Evolutionary conservation across 2,888 invertebrate species (phyloP), one percentile per base, ranked within the genome.

Genomic region (Lasioglossum leucozonium): DNA sequence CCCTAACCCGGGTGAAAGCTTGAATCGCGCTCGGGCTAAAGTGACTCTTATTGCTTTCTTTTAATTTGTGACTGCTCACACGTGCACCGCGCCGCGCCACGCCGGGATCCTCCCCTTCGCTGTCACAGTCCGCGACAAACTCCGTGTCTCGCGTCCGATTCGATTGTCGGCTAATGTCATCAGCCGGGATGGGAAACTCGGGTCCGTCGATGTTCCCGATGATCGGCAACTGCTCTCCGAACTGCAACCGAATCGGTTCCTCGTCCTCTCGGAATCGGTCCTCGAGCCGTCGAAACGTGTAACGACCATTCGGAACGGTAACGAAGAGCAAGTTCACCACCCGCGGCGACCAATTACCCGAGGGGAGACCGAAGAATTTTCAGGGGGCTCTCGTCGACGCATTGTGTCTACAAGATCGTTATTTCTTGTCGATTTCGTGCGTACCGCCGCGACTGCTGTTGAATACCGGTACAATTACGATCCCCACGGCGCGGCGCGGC

Each of bases 11-110:
- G 47, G 44, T 62, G 65, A 26, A 58, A 73, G 82, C 72, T 82
- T 77, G 73, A 65, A 79, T 79, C 79, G 72, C 22, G 34, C 78
- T 72, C 84, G 62, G 55, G 65, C 73, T 67, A 74, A 79, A 86
- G 82, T 84, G 89, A 89, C 90, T 90, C 89, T 90, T 90, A 89
- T 89, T 89, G 90, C 82, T 90, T 90, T 88, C 89, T 90, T 88
- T 83, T 90, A 90, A 90, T 89, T 90, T 88, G 89, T 77, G 89
- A 89, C 89, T 90, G 89, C 84, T 88, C 90, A 90, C 84, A 87
- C 87, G 89, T 84, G 89, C 82, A 77, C 34, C 88, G 73, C 34
- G 34, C 34, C 34, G 34, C 34, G 34, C 34, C 3, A 3, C 34
- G 79, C 34, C 88, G 73, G 55, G 55, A 74, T 67, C 75, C 77